These are phyloP conservation scores for Drosophila tropicalis DNA, from an alignment of 1,140 invertebrate species.

Conservation along the genomic window DNA sequence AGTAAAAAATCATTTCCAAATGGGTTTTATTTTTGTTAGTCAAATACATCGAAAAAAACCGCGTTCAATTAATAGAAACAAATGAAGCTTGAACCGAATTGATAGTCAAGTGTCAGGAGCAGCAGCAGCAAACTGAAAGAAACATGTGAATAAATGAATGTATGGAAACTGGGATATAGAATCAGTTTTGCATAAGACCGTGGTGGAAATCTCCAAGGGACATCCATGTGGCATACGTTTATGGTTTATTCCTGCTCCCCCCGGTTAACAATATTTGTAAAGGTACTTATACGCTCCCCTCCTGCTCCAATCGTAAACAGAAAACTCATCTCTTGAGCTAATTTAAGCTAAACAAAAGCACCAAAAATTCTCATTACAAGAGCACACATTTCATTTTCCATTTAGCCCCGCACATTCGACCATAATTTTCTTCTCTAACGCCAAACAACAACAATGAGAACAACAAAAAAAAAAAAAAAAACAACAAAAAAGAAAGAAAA, in stretches of 20 bases:
- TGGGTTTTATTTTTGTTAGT: neutral
- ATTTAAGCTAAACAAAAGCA: conserved; percentile 74
- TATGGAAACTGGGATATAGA: neutral
- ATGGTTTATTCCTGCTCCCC: neutral
- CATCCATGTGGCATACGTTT: conserved; percentile 10
- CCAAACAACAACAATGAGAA: conserved; percentile 3
- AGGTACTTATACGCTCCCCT: conserved; percentile 10
- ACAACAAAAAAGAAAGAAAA: neutral
- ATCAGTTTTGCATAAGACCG: neutral
- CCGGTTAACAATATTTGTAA: neutral
- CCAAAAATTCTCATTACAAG: conserved; percentile 68
- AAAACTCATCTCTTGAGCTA: conserved; percentile 62
- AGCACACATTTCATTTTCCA: conserved; percentile 64
- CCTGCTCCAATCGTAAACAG: conserved; percentile 35
- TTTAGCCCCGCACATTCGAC: conserved; percentile 31
- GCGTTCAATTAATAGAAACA: conserved; percentile 69
- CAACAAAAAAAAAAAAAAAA: neutral
- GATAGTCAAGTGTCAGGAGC: conserved; percentile 34
- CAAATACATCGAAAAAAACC: neutral
- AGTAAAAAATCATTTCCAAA: conserved; percentile 2
- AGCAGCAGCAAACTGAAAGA: neutral
- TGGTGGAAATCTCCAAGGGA: neutral
- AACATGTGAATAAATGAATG: conserved; percentile 19
- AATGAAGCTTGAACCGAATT: conserved; percentile 52
- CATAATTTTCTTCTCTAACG: conserved; percentile 44